Percentiles rank a stretch among this genome's conserved stretches.
phyloP scores from a whole-genome alignment of 2,797 vertebrate species.

The Sitta carolinensis region DNA sequence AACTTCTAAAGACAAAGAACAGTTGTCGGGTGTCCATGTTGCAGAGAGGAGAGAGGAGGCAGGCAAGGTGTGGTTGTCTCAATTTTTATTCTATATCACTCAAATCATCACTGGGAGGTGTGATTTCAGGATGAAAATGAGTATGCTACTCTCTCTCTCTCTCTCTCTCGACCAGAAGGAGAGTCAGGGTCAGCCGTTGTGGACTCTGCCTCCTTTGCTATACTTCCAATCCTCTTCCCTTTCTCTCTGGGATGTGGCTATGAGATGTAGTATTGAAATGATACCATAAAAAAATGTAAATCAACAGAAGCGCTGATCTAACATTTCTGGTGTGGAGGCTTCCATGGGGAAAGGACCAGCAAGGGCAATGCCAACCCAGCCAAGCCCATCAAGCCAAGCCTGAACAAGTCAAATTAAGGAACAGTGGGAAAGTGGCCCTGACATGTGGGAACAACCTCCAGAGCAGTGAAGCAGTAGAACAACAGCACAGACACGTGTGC shows the following conservation, averaged over 20 bases:
- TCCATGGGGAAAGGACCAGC: fast-evolving
- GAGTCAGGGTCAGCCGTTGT: neutral
- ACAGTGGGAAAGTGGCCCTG: neutral
- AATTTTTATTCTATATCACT: neutral
- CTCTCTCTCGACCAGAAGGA: neutral
- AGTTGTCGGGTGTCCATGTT: fast-evolving
- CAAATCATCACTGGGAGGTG: neutral
- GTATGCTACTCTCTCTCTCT: neutral
- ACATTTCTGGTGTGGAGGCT: fast-evolving
- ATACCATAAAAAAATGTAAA: neutral
- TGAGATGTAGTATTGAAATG: neutral
- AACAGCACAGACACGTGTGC: neutral
- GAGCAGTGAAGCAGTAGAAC: neutral
- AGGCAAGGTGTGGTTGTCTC: neutral
- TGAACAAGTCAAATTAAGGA: neutral
- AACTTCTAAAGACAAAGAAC: neutral
- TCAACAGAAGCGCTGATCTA: neutral
- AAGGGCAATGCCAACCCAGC: neutral
- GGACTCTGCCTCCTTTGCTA: fast-evolving
- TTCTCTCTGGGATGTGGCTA: fast-evolving
- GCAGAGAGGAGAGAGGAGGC: neutral
- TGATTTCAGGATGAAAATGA: neutral
- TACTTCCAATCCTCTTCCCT: neutral
- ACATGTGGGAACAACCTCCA: neutral
- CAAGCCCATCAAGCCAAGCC: neutral